Evolutionary conservation across 1,140 invertebrate genomes (phyloP), one percentile per base, ranked within the genome.

Genomic region (Radopholus similis): DNA sequence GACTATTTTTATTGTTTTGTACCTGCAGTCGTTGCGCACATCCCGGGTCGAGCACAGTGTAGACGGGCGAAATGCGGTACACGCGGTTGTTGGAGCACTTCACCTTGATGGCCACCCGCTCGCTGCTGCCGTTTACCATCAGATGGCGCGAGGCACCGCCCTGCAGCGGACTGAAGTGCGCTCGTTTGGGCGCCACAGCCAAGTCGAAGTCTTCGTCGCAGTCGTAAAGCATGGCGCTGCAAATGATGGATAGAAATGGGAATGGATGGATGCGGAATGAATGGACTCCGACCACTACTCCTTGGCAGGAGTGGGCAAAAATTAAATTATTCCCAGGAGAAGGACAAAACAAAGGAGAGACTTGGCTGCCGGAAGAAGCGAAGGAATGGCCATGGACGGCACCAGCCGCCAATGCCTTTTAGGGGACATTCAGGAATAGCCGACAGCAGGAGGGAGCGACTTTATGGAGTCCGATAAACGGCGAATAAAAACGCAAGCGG

Each of bases 21-120:
- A 70, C 68, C 57, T 70, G 68, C 11, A 70, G 56, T 51, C 67
- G 18, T 38, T 70, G 53, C n/a, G 68, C 70, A 49, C 55, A 47
- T 30, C 68, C 68, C 1, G 68, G 68, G 15, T 58, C 68, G 18
- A 70, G 44, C 21, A 55, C 53, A 0, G 68, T 70, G 40, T 58
- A 70, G 23, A 70, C 68, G 1, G 68, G 68, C 21, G 67, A 70
- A 11, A 70, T 58, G 11, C 67, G 18, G 13, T 68, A 70, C 15
- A 74, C 15, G 26, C 34, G 55, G 38, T 70, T 70, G 59, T 70
- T 70, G 49, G 64, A 69, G 51, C 68, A 70, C 35, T 70, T 70
- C 32, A 70, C 54, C 69, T 70, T 70, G 26, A 70, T 64, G 1
- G 68, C 68, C 28, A 70, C 69, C 26, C 68, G 67, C 21, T 60